These are phyloP conservation scores for Pollimyrus isidori DNA, from an alignment of 2,113 vertebrate genomes.

Conservation along the genomic window DNA sequence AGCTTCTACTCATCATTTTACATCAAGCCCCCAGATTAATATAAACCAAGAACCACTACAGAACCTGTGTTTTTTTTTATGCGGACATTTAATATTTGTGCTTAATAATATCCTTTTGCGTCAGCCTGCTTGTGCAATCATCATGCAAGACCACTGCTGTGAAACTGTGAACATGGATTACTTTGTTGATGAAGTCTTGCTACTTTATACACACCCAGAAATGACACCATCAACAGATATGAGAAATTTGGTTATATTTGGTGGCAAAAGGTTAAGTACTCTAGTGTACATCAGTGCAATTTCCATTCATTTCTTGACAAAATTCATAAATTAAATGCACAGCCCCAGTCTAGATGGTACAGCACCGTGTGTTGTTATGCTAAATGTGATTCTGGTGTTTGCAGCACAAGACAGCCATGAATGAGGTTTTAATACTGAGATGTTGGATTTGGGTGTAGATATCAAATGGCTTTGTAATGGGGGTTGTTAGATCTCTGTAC, in stretches of 20 bases:
- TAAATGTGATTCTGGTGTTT: not conserved
- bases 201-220: not conserved
- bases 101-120: not conserved
- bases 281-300: not conserved
- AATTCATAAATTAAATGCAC: not conserved
- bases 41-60: not conserved
- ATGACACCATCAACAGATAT: not conserved
- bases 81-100: not conserved
- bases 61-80: conserved; percentile 1
- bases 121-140: not conserved
- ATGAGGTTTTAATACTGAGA: not conserved
- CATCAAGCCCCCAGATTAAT: not conserved
- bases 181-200: not conserved
- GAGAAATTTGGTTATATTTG: not conserved
- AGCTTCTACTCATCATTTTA: not conserved
- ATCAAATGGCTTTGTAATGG: not conserved
- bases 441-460: not conserved
- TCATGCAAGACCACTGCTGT: not conserved
- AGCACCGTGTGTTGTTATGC: not conserved
- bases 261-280: not conserved
- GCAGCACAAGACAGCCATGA: not conserved
- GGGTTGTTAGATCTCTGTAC: not conserved
- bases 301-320: not conserved
- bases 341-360: not conserved
- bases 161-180: not conserved